These are phyloP conservation scores for Drosophila triauraria DNA, from an alignment of 1,140 invertebrate species.

Conservation along the genomic window DNA sequence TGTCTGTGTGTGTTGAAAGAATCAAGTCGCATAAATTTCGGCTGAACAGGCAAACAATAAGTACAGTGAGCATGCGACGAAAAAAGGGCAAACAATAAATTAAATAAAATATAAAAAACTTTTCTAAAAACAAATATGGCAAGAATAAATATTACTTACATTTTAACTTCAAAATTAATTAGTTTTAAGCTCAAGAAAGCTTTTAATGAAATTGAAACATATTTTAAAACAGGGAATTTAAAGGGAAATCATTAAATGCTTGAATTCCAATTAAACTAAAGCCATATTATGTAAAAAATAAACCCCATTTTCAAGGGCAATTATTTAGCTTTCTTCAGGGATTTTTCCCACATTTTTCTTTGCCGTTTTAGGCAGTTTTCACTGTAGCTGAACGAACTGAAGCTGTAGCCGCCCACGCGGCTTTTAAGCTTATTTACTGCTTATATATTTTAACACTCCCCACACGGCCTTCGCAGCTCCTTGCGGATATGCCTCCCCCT, in stretches of 20 bases:
- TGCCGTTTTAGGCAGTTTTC: background rate
- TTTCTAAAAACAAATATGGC: background rate
- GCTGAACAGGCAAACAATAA: slow-evolving; percentile 33
- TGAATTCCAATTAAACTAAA: background rate
- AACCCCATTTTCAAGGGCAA: background rate
- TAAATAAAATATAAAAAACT: too few relatives aligned
- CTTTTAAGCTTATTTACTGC: slow-evolving; percentile 82
- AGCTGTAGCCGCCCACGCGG: slow-evolving; percentile 48
- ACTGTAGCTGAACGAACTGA: slow-evolving; percentile 27
- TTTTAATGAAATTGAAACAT: too few relatives aligned
- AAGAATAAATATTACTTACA: too few relatives aligned
- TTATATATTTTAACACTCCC: slow-evolving; percentile 76
- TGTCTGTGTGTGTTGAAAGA: slow-evolving; percentile 71
- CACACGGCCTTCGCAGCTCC: slow-evolving; percentile 13
- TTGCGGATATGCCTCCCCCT: slow-evolving; percentile 11
- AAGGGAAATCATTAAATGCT: background rate
- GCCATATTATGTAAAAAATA: too few relatives aligned
- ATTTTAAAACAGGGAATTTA: too few relatives aligned
- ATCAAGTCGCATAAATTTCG: slow-evolving; percentile 78
- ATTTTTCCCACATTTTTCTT: background rate
- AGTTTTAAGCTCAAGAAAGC: too few relatives aligned
- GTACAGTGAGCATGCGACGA: slow-evolving; percentile 14
- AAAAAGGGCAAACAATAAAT: background rate
- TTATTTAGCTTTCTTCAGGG: too few relatives aligned
- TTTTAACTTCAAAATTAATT: too few relatives aligned